Percentiles rank a stretch among this genome's conserved stretches.
These are phyloP conservation scores for Parauchenoglanis punctatus DNA, from an alignment of 2,797 vertebrate genomes.

Conservation along the genomic window DNA sequence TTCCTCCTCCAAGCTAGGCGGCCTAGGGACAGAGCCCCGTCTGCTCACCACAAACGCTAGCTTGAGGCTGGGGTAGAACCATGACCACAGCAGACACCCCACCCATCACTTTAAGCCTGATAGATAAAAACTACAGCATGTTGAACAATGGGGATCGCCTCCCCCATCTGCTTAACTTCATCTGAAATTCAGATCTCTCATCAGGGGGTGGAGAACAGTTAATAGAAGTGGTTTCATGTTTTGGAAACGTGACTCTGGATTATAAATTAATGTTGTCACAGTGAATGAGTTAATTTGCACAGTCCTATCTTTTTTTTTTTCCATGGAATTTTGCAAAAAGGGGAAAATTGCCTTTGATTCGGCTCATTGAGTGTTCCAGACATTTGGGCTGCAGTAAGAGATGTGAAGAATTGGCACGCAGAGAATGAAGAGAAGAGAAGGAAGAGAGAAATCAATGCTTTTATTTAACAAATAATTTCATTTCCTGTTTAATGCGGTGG, in stretches of 20 bases:
- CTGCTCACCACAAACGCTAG: constrained; percentile 39
- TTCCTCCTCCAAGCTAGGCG: constrained; percentile 33
- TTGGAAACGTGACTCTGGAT: constrained; percentile 73
- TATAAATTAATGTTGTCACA: constrained; percentile 71
- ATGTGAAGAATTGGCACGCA: constrained; percentile 59
- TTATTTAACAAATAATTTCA: constrained; percentile 43
- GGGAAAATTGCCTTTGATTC: constrained; percentile 28
- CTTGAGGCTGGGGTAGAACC: constrained; percentile 46
- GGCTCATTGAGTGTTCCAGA: constrained; percentile 34
- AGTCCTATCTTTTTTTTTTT: constrained; percentile 8
- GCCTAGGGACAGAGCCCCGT: constrained; percentile 46
- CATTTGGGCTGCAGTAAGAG: constrained; percentile 28
- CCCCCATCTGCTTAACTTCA: constrained; percentile 79
- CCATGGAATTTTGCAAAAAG: constrained; percentile 16
- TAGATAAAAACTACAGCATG: constrained; percentile 68
- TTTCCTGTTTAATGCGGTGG: constrained; percentile 31
- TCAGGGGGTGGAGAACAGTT: constrained; percentile 60
- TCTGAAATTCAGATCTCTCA: constrained; percentile 75
- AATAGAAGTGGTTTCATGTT: constrained; percentile 69
- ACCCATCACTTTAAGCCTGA: constrained; percentile 67
- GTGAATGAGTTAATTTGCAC: constrained; percentile 74
- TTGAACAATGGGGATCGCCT: constrained; percentile 76
- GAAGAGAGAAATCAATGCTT: background rate
- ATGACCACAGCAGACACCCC: constrained; percentile 42
- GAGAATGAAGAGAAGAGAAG: constrained; percentile 39